phyloP scores from a whole-genome alignment of 2,797 vertebrate genomes.

The Pangasius larnaudii region DNA sequence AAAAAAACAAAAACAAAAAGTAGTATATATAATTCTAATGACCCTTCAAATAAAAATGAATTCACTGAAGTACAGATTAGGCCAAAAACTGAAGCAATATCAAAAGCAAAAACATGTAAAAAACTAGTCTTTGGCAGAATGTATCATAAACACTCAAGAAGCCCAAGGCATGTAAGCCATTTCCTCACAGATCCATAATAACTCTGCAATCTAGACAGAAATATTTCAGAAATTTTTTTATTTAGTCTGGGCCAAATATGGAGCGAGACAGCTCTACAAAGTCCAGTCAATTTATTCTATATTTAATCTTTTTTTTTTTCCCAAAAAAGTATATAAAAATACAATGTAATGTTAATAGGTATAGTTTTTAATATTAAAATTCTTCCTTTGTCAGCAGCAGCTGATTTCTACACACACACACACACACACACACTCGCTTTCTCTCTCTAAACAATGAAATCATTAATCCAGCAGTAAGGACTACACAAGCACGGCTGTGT shows the following conservation, averaged over 20 bases:
- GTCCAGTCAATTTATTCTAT: neutral
- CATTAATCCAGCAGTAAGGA: conserved; percentile 31
- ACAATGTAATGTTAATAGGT: neutral
- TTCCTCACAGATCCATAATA: conserved; percentile 10
- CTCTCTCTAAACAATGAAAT: conserved; percentile 20
- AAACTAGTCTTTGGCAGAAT: neutral
- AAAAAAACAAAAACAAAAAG: too few relatives aligned
- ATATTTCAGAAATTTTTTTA: conserved; percentile 3
- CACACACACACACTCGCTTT: neutral
- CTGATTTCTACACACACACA: conserved; percentile 14
- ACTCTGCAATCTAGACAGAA: neutral
- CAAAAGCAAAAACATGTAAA: neutral
- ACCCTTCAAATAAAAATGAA: neutral
- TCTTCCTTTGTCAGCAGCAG: conserved; percentile 13
- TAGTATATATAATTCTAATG: neutral
- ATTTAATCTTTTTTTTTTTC: neutral
- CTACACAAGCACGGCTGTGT: conserved; percentile 31
- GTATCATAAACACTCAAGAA: neutral
- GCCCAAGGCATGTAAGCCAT: neutral
- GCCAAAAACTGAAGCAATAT: neutral
- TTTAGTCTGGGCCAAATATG: neutral
- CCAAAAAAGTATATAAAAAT: neutral
- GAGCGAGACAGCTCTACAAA: neutral
- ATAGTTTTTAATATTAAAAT: neutral
- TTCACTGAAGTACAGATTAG: neutral